phyloP scores from a whole-genome alignment of 2,113 vertebrate genomes.

The Marmota monax region DNA sequence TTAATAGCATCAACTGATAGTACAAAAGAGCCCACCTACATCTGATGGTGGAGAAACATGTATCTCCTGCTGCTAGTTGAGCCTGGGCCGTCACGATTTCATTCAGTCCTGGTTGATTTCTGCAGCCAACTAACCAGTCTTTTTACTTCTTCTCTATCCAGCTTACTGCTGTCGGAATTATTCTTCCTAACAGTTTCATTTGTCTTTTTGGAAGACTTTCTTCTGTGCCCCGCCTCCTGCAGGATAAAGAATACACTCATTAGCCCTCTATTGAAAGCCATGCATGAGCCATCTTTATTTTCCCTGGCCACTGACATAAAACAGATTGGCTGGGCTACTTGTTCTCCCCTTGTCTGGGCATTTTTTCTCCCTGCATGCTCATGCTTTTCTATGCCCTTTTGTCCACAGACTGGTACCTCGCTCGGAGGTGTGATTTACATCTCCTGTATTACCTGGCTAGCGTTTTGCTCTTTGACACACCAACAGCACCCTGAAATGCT shows the following conservation, averaged over 20 bases:
- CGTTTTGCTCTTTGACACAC: not conserved
- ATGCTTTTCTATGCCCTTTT: not conserved
- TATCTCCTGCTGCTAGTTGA: not conserved
- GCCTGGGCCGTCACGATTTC: not conserved
- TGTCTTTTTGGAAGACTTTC: conserved; percentile 35
- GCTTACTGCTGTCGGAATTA: not conserved
- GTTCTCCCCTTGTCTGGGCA: not conserved
- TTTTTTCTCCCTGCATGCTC: not conserved
- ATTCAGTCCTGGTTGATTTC: not conserved
- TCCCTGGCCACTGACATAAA: not conserved
- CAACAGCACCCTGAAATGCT: fast-evolving
- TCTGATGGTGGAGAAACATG: not conserved
- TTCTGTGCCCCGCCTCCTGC: not conserved
- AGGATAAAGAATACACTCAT: conserved; percentile 56
- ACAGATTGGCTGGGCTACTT: not conserved
- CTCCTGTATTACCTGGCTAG: not conserved
- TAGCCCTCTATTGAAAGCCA: conserved; percentile 21
- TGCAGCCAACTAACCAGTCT: not conserved
- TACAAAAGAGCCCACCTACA: not conserved
- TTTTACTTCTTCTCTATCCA: not conserved
- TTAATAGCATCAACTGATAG: not conserved
- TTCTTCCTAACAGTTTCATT: not conserved
- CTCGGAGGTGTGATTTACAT: not conserved
- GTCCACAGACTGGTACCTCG: not conserved
- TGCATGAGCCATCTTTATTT: not conserved